Evolutionary conservation across 2,888 invertebrate species (phyloP), one percentile per base, ranked within the genome.

Genomic region (Eupithecia centaureata): DNA sequence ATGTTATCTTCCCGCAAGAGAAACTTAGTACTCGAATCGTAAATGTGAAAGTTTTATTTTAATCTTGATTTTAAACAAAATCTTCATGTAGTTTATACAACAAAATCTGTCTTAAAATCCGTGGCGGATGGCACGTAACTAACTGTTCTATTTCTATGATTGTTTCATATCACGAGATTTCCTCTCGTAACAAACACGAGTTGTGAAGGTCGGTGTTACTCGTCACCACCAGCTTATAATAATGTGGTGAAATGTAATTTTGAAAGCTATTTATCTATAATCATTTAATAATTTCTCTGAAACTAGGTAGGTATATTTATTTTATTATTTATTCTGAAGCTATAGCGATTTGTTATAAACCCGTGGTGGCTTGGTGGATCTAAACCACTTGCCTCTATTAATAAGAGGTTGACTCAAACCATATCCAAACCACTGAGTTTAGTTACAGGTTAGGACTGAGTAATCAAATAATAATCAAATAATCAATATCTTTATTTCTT

Each of bases 131-230:
- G 57, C 70, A 71, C 72, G 71, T 72, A 73, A 32, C n/a, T n/a
- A 2, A 60, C 69, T 47, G 35, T 65, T 75, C 73, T 73, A 73
- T 75, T 75, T 73, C 70, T 58, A 73, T 61, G 61, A 58, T 67
- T 68, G 63, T 67, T 71, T 60, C 52, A 63, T 68, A 73, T 74
- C 74, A 76, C 74, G 72, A 58, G 76, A 69, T 73, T 47, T 2
- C 65, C 70, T 71, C 70, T 75, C 73, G 70, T 73, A 73, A 71
- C 63, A 47, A 68, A 69, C 72, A 71, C 73, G 73, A 72, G 70
- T 56, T 61, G 30, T 61, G 66, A 72, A 73, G 70, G 67, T 68
- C 73, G 63, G 42, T 61, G 22, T 59, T 58, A 66, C 60, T 73
- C 67, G 66, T 59, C 63, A 67, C 69, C 65, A 0, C 18, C 2